Percentiles rank a stretch among this genome's conserved stretches.
Conservation (phyloP, 2,888 invertebrate genomes). For the Tridacna gigas region DNA sequence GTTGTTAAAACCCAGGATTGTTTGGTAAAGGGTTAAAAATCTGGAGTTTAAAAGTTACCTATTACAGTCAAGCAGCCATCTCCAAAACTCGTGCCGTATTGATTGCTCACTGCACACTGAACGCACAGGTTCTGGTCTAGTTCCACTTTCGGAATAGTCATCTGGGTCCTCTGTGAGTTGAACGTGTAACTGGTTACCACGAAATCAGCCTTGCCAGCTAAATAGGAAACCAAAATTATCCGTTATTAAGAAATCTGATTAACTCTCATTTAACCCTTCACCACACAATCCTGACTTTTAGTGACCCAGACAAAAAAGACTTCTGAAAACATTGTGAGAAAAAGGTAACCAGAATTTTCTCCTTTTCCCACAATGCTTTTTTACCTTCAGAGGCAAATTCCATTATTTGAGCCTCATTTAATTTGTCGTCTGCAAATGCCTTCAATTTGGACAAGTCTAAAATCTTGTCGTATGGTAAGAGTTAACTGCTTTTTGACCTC, state of each 20-base stretch:
- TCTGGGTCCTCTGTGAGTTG: conserved; percentile 23
- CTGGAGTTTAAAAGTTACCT: conserved; percentile 35
- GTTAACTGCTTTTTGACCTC: too few relatives aligned
- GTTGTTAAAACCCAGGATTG: too few relatives aligned
- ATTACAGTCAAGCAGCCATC: conserved; percentile 59
- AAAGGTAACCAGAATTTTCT: background rate
- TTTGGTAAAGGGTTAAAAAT: too few relatives aligned
- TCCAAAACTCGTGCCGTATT: conserved; percentile 41
- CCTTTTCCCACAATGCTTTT: conserved; percentile 6
- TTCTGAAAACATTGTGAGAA: background rate
- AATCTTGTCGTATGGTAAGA: too few relatives aligned
- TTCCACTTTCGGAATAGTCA: conserved; percentile 30
- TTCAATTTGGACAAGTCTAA: too few relatives aligned
- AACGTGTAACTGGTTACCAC: conserved; percentile 10
- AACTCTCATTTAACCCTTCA: background rate
- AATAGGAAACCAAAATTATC: background rate
- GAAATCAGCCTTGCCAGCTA: conserved; percentile 23
- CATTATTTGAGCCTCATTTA: too few relatives aligned
- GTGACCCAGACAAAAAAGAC: background rate
- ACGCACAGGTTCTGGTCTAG: conserved; percentile 40
- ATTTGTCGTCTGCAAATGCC: too few relatives aligned
- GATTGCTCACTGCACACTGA: conserved; percentile 55
- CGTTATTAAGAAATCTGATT: too few relatives aligned
- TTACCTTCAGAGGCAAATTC: too few relatives aligned
- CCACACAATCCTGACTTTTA: background rate